Conservation (phyloP, 2,888 invertebrate genomes). For the Hypselothyrea guttata region DNA sequence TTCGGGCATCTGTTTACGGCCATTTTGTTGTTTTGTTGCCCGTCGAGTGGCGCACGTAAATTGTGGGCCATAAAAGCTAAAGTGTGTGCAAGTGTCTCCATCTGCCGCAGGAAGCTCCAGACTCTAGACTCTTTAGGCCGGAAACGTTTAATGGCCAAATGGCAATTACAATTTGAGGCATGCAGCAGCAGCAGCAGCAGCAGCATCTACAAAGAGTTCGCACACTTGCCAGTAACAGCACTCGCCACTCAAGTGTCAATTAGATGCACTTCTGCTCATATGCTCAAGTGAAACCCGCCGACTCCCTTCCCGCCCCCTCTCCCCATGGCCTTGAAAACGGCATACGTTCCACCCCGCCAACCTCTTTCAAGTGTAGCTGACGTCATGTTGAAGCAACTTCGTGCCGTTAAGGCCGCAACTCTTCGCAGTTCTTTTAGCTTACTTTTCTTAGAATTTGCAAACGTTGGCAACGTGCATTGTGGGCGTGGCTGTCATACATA, state of each 20-base stretch:
- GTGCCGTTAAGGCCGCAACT: slow-evolving; percentile 41
- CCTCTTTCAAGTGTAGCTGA: slow-evolving; percentile 46
- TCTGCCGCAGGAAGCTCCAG: too few species aligned
- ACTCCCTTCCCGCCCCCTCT: slow-evolving; percentile 21
- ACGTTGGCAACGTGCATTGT: slow-evolving; percentile 37
- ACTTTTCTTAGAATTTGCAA: slow-evolving; percentile 42
- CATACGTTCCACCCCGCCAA: slow-evolving; percentile 38
- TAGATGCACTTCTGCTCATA: slow-evolving; percentile 65
- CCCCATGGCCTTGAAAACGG: slow-evolving; percentile 30
- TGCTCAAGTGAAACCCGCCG: slow-evolving; percentile 27
- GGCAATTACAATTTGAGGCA: slow-evolving; percentile 59
- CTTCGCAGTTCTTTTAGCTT: slow-evolving; percentile 18
- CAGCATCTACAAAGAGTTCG: slow-evolving; percentile 18
- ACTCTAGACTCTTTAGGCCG: slow-evolving; percentile 15
- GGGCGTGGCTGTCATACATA: slow-evolving; percentile 42
- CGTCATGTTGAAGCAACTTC: slow-evolving; percentile 65
- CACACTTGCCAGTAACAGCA: slow-evolving; percentile 47
- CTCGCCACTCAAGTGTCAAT: slow-evolving; percentile 65
- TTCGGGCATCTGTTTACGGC: slow-evolving; percentile 59
- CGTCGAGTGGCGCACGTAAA: slow-evolving; percentile 57
- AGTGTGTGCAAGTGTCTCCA: slow-evolving; percentile 51
- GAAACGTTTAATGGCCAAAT: slow-evolving; percentile 58
- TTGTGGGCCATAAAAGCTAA: slow-evolving; percentile 63
- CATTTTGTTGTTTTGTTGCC: slow-evolving; percentile 62
- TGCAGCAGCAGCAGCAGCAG: slow-evolving; percentile 24